Percentiles rank a stretch among this genome's conserved stretches.
Evolutionary conservation across 2,797 vertebrate species (phyloP).

Genomic region (Parambassis ranga): DNA sequence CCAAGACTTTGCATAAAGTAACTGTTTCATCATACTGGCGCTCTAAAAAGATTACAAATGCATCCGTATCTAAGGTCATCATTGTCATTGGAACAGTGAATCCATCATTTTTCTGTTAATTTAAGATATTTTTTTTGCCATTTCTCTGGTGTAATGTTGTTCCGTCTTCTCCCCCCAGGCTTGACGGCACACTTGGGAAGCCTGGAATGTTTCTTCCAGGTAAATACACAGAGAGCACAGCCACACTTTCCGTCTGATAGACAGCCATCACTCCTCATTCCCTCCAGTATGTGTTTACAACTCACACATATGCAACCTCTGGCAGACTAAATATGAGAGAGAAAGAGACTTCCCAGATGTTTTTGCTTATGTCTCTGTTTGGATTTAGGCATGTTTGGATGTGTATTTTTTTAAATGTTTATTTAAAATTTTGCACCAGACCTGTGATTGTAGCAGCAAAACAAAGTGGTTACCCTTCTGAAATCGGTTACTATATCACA

Average conservation of each 20-base stretch:
- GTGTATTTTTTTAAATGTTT: conserved; percentile 1
- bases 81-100: too few relatives aligned
- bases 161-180: conserved; percentile 65
- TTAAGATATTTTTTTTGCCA: not conserved
- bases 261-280: conserved; percentile 36
- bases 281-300: conserved; percentile 40
- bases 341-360: conserved; percentile 1
- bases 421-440: not conserved
- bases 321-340: conserved; percentile 45
- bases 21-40: too few relatives aligned
- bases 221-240: conserved; percentile 60
- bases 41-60: too few relatives aligned
- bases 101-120: too few relatives aligned
- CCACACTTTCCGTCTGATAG: conserved; percentile 47
- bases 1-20: too few relatives aligned
- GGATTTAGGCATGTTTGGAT: not conserved
- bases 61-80: too few relatives aligned
- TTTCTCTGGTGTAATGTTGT: not conserved
- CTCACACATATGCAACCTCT: conserved; percentile 20
- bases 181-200: conserved; percentile 90
- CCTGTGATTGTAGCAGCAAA: too few relatives aligned
- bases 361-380: conserved; percentile 9
- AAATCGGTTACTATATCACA: too few relatives aligned
- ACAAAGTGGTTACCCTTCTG: too few relatives aligned
- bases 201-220: conserved; percentile 91